phyloP scores from a whole-genome alignment of 2,113 vertebrate genomes.

The Xenopus borealis region DNA sequence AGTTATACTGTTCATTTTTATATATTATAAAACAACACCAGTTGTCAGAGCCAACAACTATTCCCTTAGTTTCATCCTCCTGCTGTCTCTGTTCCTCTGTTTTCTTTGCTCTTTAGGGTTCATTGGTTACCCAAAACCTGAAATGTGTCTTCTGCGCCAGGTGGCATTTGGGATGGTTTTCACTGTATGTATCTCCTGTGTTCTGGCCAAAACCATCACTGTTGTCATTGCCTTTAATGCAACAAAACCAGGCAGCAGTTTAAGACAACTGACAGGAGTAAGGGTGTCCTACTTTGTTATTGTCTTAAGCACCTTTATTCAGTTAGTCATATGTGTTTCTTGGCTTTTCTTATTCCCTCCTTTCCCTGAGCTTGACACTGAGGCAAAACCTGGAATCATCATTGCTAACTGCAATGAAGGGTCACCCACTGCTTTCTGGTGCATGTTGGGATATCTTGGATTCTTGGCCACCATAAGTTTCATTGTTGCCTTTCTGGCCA shows the following conservation, averaged over 20 bases:
- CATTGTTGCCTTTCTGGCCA: conserved; percentile 25
- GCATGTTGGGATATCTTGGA: conserved; percentile 29
- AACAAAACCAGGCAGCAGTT: conserved; percentile 23
- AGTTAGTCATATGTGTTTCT: conserved; percentile 8
- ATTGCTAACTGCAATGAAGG: conserved; percentile 19
- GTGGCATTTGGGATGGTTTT: conserved; percentile 38
- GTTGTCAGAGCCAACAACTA: conserved; percentile 38
- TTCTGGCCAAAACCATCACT: conserved; percentile 46
- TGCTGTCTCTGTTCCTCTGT: conserved; percentile 25
- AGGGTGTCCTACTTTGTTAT: conserved; percentile 21
- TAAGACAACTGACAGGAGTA: conserved; percentile 4
- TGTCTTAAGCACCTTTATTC: conserved; percentile 5
- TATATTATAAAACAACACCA: conserved; percentile 7
- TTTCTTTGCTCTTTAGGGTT: conserved; percentile 35
- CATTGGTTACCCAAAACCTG: conserved; percentile 24
- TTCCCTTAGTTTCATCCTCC: conserved; percentile 32
- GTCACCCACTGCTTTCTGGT: conserved; percentile 17
- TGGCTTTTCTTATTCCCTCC: conserved; percentile 24
- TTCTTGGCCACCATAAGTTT: conserved; percentile 16
- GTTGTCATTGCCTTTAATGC: conserved; percentile 42
- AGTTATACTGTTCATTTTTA: conserved; percentile 4
- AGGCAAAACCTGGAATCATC: not conserved
- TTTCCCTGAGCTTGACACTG: conserved; percentile 19
- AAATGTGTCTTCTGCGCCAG: conserved; percentile 28
- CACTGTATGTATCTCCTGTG: conserved; percentile 29